Conservation (phyloP, 2,888 invertebrate genomes). For the Trypoxylon attenuatum region DNA sequence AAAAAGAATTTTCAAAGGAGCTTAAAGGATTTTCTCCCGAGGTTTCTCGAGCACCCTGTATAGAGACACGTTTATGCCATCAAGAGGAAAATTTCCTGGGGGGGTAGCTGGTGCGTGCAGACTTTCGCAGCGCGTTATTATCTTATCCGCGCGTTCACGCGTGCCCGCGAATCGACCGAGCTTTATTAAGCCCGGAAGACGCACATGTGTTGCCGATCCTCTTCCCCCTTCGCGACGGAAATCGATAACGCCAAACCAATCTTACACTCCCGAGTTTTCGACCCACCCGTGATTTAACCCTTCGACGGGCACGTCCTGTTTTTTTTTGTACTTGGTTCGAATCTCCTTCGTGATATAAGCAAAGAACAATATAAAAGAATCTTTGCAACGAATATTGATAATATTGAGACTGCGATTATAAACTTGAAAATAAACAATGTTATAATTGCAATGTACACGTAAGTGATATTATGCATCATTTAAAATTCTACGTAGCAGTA, state of each 20-base stretch:
- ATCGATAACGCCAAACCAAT: not conserved
- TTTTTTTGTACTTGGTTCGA: not conserved
- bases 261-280: not conserved
- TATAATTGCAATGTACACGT: no score
- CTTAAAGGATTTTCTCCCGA: no score
- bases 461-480: no score
- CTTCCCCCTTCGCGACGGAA: not conserved
- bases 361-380: no score
- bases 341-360: no score
- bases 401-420: no score
- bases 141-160: conserved; percentile 42
- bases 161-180: conserved; percentile 33
- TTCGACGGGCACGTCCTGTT: not conserved
- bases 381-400: no score
- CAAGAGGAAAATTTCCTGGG: conserved; percentile 43
- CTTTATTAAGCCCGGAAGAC: conserved; percentile 32
- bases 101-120: conserved; percentile 36
- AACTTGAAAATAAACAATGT: no score
- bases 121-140: conserved; percentile 38
- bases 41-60: no score
- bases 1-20: no score
- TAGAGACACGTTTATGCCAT: conserved; percentile 17
- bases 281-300: not conserved
- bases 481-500: no score
- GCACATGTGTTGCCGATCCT: conserved; percentile 8